phyloP scores from a whole-genome alignment of 2,888 invertebrate genomes.

The Caenorhabditis zanzibari region DNA sequence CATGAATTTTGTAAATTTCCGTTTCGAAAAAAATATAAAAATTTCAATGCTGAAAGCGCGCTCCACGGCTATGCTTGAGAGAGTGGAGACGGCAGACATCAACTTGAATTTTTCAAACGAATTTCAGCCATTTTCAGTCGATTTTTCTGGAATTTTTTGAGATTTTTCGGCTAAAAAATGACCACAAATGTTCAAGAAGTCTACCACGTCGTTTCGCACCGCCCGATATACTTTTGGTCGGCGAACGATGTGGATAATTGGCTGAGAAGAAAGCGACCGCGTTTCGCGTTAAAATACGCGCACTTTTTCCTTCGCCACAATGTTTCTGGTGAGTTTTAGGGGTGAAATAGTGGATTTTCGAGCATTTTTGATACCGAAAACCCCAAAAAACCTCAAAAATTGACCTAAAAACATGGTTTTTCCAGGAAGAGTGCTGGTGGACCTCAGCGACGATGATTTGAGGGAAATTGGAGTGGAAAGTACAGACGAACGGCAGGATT shows the following conservation, averaged over 20 bases:
- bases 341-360: neutral
- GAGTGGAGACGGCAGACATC: conserved; percentile 12
- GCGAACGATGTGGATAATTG: conserved; percentile 76
- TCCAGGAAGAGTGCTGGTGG: conserved; percentile 76
- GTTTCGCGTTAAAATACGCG: conserved; percentile 77
- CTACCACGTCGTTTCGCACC: conserved; percentile 70
- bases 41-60: conserved; percentile 17
- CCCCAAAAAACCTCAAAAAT: neutral
- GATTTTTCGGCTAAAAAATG: conserved; percentile 1
- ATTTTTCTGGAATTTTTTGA: conserved; percentile 6
- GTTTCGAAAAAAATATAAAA: conserved; percentile 4
- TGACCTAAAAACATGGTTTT: conserved; percentile 18
- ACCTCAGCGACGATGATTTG: conserved; percentile 74
- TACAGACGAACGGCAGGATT: conserved; percentile 76
- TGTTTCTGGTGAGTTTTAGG: conserved; percentile 68
- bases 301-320: conserved; percentile 74
- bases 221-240: conserved; percentile 76
- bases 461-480: conserved; percentile 72
- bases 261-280: conserved; percentile 72
- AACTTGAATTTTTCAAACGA: neutral
- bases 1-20: neutral
- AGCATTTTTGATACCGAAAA: neutral
- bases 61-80: conserved; percentile 6
- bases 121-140: conserved; percentile 6
- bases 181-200: conserved; percentile 69